Evolutionary conservation across 2,888 invertebrate species (phyloP), one percentile per base, ranked within the genome.

Genomic region (Bugulina stolonifera): DNA sequence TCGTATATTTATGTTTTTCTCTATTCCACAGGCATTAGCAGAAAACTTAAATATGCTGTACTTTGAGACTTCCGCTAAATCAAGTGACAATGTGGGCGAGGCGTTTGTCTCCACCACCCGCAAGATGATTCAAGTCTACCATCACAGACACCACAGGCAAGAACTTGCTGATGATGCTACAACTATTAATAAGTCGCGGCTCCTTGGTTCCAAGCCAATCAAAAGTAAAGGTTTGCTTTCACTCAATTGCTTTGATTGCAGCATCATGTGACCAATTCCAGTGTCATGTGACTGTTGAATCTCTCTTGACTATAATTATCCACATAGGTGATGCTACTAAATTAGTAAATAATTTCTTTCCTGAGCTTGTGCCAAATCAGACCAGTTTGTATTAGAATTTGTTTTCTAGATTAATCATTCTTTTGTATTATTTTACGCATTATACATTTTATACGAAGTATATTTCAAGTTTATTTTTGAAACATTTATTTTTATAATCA

Each of bases 231-330:
- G 14, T 55, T 22, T 52, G 18, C 10, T 52, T 52, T 55, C 55
- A 5, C 25, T 55, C n/a, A 55, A 55, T 23, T 55, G 55, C 23
- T 55, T 55, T 55, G 55, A 55, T 23, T 55, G 55, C n/a, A 55
- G 25, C n/a, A 55, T 55, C n/a, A 55, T 55, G 55, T 55, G n/a
- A 55, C n/a, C n/a, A 14, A 5, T 43, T 43, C 43, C n/a, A n/a
- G n/a, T n/a, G n/a, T n/a, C n/a, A n/a, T n/a, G n/a, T n/a, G n/a
- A n/a, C n/a, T n/a, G n/a, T n/a, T n/a, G n/a, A n/a, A n/a, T n/a
- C n/a, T n/a, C n/a, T n/a, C n/a, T n/a, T n/a, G n/a, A n/a, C n/a
- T n/a, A n/a, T n/a, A n/a, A n/a, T n/a, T n/a, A n/a, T n/a, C n/a
- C n/a, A n/a, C n/a, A n/a, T n/a, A n/a, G n/a, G n/a, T n/a, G n/a